Evolutionary conservation across 2,113 vertebrate genomes (phyloP), one percentile per base, ranked within the genome.

Genomic region (Lontra canadensis): DNA sequence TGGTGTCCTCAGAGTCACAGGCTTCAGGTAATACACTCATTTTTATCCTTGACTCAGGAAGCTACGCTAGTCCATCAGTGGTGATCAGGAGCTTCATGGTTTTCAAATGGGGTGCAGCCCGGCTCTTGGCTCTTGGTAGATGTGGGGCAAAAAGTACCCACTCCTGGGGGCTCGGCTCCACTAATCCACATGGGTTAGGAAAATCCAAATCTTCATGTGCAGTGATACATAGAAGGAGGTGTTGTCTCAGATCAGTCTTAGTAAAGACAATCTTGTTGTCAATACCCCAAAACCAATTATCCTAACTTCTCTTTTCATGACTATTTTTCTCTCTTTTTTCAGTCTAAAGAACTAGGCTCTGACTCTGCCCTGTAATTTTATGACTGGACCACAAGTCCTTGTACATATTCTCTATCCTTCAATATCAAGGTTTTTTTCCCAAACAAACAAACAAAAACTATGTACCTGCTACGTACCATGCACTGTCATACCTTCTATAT

Each of bases 1-100:
- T 81, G 2, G 49, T 93, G 17, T 96, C 67, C 91, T 65, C 10
- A 12, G n/a, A 76, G 59, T 82, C 69, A 94, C 49, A 90, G 55
- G 8, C 17, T 47, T 5, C 21, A 39, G 1, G 9, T 87, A 93
- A 84, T 6, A 59, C 25, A 71, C 52, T 80, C 7, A 67, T 69
- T 78, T 3, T 79, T 83, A 82, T 59, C 59, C n/a, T 82, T 55
- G 25, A 67, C 55, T 84, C 1, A 31, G 69, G 11, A 87, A 80
- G 76, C 5, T 25, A 78, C 3, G 63, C 23, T 0, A 49, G 9
- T 42, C 8, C 6, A 52, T 57, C 57, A 57, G 13, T 42, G 23
- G 59, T 26, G 29, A 34, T 67, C 2, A 47, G 20, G 7, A 80
- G 9, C 20, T 57, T 63, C 3, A 5, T 49, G 49, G 0, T n/a